Evolutionary conservation across 2,888 invertebrate genomes (phyloP), one percentile per base, ranked within the genome.

Genomic region (Apoda limacodes): DNA sequence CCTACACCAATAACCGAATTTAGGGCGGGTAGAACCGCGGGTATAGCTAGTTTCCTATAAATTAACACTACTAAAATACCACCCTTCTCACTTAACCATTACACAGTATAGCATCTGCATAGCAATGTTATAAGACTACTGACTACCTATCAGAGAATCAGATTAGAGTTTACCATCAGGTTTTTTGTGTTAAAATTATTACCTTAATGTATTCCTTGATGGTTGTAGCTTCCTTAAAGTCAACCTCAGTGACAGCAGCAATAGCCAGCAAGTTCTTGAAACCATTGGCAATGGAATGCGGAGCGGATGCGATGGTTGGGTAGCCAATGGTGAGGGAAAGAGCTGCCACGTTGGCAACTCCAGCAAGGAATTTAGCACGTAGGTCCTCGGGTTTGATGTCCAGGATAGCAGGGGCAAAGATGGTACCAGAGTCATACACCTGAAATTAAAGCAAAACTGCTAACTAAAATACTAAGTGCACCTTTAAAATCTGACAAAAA

Each of bases 371-470:
- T 63, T 90, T 92, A 43, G 86, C 87, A 31, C 93, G 87, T 35
- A 99, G 84, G 72, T 98, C 98, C 63, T 97, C 98, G 6, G 95
- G 93, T 60, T 95, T 98, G 78, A 99, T 98, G 83, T 99, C 98
- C 57, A 99, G 83, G 58, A 99, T 95, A 46, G 90, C 92, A 1
- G 99, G 98, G 10, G 94, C 92, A 71, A 98, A 99, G 60, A 98
- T 92, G 48, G 98, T 97, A 35, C 99, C 99, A 42, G 95, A 95
- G 70, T 99, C 99, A 55, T 98, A 99, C 2, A 99, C 98, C 82
- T 82, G 34, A 2, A 15, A 21, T 9, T 12, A 13, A 28, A n/a
- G n/a, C n/a, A n/a, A n/a, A n/a, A n/a, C 5, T 7, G 5, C 5
- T 7, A 9, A 5, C 22, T 22, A 10, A n/a, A 9, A 22, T 9